phyloP scores from a whole-genome alignment of 2,888 invertebrate genomes.

The Hedya salicella region DNA sequence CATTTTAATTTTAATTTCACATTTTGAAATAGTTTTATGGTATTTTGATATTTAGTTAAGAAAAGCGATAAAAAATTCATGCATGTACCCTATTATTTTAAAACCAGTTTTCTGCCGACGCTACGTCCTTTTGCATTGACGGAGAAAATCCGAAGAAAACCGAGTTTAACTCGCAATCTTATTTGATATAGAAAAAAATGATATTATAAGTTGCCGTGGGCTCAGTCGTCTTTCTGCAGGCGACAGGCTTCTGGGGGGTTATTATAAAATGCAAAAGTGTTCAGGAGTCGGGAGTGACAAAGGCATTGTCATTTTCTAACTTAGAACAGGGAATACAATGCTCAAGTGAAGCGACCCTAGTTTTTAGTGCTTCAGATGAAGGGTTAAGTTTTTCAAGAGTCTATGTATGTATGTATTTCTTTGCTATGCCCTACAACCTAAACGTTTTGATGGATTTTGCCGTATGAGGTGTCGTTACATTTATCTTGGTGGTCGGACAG shows the following conservation, averaged over 20 bases:
- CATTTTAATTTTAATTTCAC: no score
- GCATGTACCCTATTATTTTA: not conserved
- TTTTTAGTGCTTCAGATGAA: no score
- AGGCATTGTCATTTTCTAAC: not conserved
- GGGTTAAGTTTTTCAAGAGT: no score
- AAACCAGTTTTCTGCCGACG: constrained; percentile 41
- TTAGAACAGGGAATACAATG: not conserved
- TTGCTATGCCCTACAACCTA: no score
- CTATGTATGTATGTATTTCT: no score
- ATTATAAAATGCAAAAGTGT: constrained; percentile 5
- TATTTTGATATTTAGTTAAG: no score
- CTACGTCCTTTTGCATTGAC: constrained; percentile 48
- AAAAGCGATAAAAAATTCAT: not conserved
- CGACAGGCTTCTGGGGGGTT: not conserved
- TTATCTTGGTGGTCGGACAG: no score
- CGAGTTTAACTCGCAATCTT: constrained; percentile 55
- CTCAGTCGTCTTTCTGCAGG: constrained; percentile 9
- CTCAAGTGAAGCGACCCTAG: no score
- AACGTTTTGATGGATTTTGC: no score
- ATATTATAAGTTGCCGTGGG: constrained; percentile 50
- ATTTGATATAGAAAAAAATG: constrained; percentile 55
- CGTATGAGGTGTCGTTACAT: no score
- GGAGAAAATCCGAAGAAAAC: constrained; percentile 58
- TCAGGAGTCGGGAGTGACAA: not conserved
- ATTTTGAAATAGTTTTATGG: no score